Evolutionary conservation across 2,888 invertebrate species (phyloP).

Genomic region (Celastrina argiolus): DNA sequence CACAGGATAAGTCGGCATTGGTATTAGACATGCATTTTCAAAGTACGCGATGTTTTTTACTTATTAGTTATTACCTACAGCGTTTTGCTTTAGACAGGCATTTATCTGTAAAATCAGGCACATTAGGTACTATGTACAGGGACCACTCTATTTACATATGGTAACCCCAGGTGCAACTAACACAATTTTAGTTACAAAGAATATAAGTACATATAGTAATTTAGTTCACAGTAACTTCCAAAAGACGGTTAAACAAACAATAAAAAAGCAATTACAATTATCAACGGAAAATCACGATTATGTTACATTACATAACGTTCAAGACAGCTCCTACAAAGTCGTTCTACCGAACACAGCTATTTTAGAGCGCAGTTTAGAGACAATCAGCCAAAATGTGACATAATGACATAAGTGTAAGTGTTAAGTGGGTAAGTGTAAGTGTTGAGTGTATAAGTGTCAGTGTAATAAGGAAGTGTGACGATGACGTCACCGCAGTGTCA

Average conservation of each 20-base stretch:
- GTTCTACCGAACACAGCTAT: neutral
- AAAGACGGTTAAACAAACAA: neutral
- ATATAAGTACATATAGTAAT: neutral
- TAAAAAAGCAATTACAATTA: conserved; percentile 3
- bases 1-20: too few species aligned
- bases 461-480: conserved; percentile 50
- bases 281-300: neutral
- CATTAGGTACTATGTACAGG: too few species aligned
- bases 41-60: too few species aligned
- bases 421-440: conserved; percentile 3
- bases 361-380: neutral
- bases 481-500: conserved; percentile 66
- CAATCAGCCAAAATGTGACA: conserved; percentile 17
- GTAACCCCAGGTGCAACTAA: neutral
- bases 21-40: too few species aligned
- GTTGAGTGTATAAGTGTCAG: conserved; percentile 22
- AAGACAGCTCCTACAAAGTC: neutral
- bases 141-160: too few species aligned
- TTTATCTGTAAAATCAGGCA: too few species aligned
- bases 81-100: too few species aligned
- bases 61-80: too few species aligned
- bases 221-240: neutral
- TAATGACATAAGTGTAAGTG: neutral
- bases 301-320: neutral
- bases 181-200: neutral